These are phyloP conservation scores for Drosophila fulvimacula DNA, from an alignment of 2,888 invertebrate genomes.

Conservation along the genomic window DNA sequence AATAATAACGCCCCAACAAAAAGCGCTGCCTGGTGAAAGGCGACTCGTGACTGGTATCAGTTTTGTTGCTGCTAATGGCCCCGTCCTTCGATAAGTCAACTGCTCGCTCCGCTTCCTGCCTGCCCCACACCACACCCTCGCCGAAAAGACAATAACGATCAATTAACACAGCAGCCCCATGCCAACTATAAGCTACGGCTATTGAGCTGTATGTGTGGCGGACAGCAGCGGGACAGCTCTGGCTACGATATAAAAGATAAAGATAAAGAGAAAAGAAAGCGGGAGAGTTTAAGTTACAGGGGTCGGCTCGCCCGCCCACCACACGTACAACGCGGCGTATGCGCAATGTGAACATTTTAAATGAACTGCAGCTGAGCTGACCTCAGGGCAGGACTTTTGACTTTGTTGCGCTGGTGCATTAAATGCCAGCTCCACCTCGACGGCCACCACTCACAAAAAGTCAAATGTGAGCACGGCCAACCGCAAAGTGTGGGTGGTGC, in stretches of 20 bases:
- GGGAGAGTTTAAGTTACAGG: constrained; percentile 14
- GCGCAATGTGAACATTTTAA: constrained; percentile 39
- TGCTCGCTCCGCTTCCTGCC: constrained; percentile 10
- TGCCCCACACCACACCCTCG: not conserved
- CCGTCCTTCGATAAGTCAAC: constrained; percentile 50
- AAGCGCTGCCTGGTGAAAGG: constrained; percentile 32
- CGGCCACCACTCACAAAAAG: constrained; percentile 66
- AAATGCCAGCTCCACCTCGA: constrained; percentile 56
- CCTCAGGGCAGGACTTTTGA: constrained; percentile 66
- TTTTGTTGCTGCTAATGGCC: constrained; percentile 61
- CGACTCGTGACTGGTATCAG: constrained; percentile 62
- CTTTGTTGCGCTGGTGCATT: constrained; percentile 49
- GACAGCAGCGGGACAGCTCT: constrained; percentile 12
- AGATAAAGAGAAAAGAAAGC: not conserved
- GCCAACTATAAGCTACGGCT: constrained; percentile 7
- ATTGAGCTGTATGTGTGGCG: constrained; percentile 43
- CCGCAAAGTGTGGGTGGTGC: constrained; percentile 37
- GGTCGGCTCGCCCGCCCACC: not conserved
- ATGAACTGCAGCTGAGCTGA: constrained; percentile 52
- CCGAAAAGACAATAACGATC: constrained; percentile 57
- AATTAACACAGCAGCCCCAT: constrained; percentile 54
- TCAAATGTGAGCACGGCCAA: constrained; percentile 63
- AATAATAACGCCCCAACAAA: constrained; percentile 64
- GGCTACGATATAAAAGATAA: constrained; percentile 14
- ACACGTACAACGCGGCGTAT: constrained; percentile 30